phyloP scores from a whole-genome alignment of 1,140 invertebrate species.

The Archivesica marissinica region DNA sequence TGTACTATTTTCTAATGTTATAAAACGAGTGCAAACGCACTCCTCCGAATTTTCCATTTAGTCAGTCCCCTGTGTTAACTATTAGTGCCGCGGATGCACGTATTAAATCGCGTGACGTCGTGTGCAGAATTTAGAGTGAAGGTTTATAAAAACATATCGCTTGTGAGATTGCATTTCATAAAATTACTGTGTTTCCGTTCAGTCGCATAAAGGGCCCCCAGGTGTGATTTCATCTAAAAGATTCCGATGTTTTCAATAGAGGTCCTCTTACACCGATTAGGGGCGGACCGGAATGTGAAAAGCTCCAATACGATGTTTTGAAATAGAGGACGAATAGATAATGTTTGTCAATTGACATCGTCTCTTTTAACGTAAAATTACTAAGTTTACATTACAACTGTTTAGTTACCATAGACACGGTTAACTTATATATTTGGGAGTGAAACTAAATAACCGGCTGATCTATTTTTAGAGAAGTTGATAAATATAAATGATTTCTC shows the following conservation, averaged over 20 bases:
- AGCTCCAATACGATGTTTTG: not conserved
- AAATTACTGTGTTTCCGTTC: constrained; percentile 24
- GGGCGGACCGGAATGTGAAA: constrained; percentile 27
- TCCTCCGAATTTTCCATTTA: no score
- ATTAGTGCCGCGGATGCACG: no score
- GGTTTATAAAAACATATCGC: constrained; percentile 44
- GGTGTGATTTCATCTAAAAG: constrained; percentile 28
- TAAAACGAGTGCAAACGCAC: no score
- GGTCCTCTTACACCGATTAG: constrained; percentile 30
- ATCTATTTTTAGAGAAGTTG: no score
- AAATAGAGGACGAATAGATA: constrained; percentile 29
- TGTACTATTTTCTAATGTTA: no score
- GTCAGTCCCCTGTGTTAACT: no score
- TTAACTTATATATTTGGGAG: not conserved
- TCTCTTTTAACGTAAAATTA: constrained; percentile 27
- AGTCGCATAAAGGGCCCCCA: constrained; percentile 20
- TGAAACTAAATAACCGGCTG: no score
- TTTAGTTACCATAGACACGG: constrained; percentile 23
- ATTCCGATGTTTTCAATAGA: not conserved
- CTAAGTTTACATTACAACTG: constrained; percentile 24
- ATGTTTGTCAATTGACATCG: not conserved
- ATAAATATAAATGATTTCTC: no score
- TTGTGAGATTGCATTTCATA: constrained; percentile 51
- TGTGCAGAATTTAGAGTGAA: constrained; percentile 4
- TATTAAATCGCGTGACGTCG: not conserved